A percentile compares a stretch with the other conserved stretches of the same genome.
phyloP scores from a whole-genome alignment of 2,113 vertebrate species.

The Mesitornis unicolor region DNA sequence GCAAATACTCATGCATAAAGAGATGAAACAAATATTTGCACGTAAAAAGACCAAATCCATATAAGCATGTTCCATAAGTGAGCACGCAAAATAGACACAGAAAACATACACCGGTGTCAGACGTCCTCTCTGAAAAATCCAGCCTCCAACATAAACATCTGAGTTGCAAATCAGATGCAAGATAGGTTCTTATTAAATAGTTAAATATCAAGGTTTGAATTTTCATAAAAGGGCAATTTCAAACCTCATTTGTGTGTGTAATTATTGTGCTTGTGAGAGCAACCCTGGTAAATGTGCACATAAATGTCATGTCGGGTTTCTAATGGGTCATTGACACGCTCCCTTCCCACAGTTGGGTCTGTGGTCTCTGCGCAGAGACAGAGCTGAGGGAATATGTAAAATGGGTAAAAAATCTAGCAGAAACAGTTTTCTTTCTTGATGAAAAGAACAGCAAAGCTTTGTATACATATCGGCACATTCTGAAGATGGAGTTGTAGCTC shows the following conservation, averaged over 20 bases:
- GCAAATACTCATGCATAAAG: not conserved
- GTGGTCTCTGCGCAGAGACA: not conserved
- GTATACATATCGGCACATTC: not conserved
- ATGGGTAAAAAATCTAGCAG: not conserved
- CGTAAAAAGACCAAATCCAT: not conserved
- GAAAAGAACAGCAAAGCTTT: not conserved
- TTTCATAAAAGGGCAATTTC: constrained; percentile 66
- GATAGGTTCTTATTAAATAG: constrained; percentile 20
- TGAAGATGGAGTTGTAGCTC: not conserved
- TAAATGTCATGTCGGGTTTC: constrained; percentile 32
- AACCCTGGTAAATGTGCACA: not conserved
- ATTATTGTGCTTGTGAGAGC: constrained; percentile 43
- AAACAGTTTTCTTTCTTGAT: not conserved
- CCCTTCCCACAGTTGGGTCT: not conserved
- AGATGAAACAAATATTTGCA: not conserved
- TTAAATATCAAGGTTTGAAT: constrained; percentile 60
- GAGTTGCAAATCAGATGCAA: constrained; percentile 30
- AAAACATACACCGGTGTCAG: not conserved
- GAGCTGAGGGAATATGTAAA: not conserved
- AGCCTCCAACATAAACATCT: not conserved
- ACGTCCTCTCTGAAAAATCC: not conserved
- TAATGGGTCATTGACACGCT: constrained; percentile 14
- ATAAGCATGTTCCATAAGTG: not conserved
- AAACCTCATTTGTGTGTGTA: constrained; percentile 55
- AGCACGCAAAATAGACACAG: not conserved